phyloP scores from a whole-genome alignment of 2,113 vertebrate species.

The Steatornis caripensis region DNA sequence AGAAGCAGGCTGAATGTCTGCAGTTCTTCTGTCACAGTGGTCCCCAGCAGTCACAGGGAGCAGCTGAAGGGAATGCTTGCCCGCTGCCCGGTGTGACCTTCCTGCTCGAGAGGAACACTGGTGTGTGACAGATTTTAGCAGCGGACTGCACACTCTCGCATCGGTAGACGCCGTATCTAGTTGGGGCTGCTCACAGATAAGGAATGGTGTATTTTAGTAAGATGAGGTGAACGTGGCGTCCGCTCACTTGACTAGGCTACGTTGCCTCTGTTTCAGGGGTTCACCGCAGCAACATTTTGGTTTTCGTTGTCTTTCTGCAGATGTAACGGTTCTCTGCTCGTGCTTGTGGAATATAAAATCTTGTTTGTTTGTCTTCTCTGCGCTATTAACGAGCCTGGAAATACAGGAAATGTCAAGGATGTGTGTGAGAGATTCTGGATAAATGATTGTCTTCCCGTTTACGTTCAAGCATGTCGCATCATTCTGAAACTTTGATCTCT shows the following conservation, averaged over 20 bases:
- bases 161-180: not conserved
- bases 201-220: not conserved
- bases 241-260: not conserved
- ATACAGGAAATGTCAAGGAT: not conserved
- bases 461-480: not conserved
- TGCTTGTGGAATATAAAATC: not conserved
- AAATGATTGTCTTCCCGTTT: not conserved
- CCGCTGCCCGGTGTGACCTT: not conserved
- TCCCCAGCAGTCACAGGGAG: not conserved
- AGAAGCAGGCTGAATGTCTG: not conserved
- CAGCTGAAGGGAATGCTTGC: not conserved
- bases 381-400: not conserved
- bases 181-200: not conserved
- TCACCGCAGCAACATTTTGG: rapidly evolving
- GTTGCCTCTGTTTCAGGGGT: not conserved
- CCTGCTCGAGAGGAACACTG: rapidly evolving
- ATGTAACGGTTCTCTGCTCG: not conserved
- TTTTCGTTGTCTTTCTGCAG: not conserved
- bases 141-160: rapidly evolving
- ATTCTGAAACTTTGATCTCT: not conserved
- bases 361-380: not conserved
- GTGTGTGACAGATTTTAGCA: not conserved
- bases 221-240: too few relatives aligned
- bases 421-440: not conserved
- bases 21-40: not conserved